A percentile compares a stretch with the other conserved stretches of the same genome.
Evolutionary conservation across 1,140 invertebrate species (phyloP).

Genomic region (Physella acuta): DNA sequence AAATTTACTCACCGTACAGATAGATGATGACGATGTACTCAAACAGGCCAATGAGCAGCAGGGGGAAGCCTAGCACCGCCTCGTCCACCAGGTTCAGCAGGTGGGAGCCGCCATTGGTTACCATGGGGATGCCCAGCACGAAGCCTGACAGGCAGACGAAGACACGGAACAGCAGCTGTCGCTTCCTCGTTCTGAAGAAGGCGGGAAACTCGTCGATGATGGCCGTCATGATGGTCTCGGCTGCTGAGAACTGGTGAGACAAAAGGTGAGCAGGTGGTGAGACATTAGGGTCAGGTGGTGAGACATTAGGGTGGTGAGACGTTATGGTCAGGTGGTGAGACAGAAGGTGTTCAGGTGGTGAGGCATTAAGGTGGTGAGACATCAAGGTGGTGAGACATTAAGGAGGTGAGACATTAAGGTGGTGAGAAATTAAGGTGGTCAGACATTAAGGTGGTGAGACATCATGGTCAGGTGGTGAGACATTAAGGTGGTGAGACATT

Average conservation of each 20-base stretch:
- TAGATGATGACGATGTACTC: slow-evolving; percentile 78
- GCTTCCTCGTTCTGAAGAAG: slow-evolving; percentile 7
- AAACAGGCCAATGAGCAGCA: slow-evolving; percentile 71
- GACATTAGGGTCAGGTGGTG: neutral
- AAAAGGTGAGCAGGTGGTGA: neutral
- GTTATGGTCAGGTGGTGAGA: too few relatives aligned
- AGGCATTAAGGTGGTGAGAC: too few relatives aligned
- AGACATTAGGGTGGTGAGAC: too few relatives aligned
- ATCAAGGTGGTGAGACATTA: too few relatives aligned
- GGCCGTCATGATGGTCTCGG: slow-evolving; percentile 30
- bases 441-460: too few relatives aligned
- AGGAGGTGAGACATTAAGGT: too few relatives aligned
- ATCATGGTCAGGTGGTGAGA: too few relatives aligned
- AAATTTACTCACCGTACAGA: slow-evolving; percentile 69
- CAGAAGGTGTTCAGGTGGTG: too few relatives aligned
- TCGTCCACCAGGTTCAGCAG: slow-evolving; percentile 82
- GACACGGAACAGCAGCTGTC: slow-evolving; percentile 20
- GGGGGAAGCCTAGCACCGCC: slow-evolving; percentile 81
- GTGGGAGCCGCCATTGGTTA: slow-evolving; percentile 70
- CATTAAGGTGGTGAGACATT: too few relatives aligned
- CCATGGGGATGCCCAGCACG: slow-evolving; percentile 31
- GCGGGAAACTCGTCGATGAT: slow-evolving; percentile 30
- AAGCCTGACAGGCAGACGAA: slow-evolving; percentile 25
- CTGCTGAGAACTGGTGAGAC: slow-evolving; percentile 29
- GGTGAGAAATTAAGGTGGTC: too few relatives aligned